Conservation (phyloP, 2,888 invertebrate genomes). For the Cheilosia vernalis region DNA sequence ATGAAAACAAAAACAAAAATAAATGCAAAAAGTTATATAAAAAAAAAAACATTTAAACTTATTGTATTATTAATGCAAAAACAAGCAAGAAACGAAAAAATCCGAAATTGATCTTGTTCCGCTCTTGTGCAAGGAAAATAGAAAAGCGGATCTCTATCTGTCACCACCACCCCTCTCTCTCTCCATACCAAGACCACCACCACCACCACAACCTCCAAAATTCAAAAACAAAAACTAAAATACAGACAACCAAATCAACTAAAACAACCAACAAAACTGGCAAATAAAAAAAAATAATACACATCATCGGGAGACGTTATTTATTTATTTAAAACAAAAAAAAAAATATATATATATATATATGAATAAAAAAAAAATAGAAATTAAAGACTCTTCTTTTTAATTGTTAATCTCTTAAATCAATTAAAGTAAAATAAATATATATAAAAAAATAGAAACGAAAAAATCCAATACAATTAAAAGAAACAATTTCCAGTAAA, state of each 20-base stretch:
- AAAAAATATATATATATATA: constrained; percentile 55
- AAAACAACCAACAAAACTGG: constrained; percentile 50
- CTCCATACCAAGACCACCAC: constrained; percentile 67
- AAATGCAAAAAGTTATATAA: constrained; percentile 67
- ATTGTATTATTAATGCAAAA: constrained; percentile 71
- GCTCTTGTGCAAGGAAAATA: constrained; percentile 48
- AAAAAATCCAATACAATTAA: constrained; percentile 76
- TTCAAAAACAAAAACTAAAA: constrained; percentile 20
- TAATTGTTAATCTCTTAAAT: constrained; percentile 76
- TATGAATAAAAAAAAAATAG: constrained; percentile 65
- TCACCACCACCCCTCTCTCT: constrained; percentile 57
- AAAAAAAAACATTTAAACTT: constrained; percentile 55
- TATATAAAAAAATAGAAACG: constrained; percentile 78
- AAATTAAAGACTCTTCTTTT: constrained; percentile 75
- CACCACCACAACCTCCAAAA: constrained; percentile 70
- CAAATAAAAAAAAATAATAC: constrained; percentile 54
- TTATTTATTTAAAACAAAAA: constrained; percentile 70
- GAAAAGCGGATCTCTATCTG: constrained; percentile 58
- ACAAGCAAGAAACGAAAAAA: constrained; percentile 29
- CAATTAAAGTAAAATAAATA: constrained; percentile 75
- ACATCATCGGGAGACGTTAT: constrained; percentile 76
- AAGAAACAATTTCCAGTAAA: constrained; percentile 76
- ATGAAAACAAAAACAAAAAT: constrained; percentile 52
- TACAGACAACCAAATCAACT: constrained; percentile 60
- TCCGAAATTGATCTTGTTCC: constrained; percentile 53